Percentiles rank a stretch among this genome's conserved stretches.
These are phyloP conservation scores for Orientallactaga sibirica DNA, from an alignment of 2,797 vertebrate genomes.

Conservation along the genomic window DNA sequence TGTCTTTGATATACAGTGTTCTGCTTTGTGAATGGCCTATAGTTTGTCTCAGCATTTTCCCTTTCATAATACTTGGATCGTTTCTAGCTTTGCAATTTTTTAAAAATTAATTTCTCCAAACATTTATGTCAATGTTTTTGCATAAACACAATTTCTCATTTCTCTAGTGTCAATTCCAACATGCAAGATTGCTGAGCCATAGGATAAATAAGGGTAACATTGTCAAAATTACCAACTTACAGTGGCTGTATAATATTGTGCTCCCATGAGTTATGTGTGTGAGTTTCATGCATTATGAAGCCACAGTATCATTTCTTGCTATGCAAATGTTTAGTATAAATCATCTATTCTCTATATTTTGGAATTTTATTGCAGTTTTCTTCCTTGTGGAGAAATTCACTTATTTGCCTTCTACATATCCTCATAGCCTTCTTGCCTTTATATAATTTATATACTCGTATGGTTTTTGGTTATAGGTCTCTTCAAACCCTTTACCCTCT, in stretches of 20 bases:
- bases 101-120: not conserved
- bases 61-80: not conserved
- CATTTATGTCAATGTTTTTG: not conserved
- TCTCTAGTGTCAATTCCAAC: not conserved
- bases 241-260: not conserved
- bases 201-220: not conserved
- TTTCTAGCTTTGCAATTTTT: not conserved
- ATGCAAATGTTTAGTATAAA: not conserved
- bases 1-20: not conserved
- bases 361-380: not conserved
- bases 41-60: not conserved
- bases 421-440: not conserved
- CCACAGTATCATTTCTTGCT: not conserved
- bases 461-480: not conserved
- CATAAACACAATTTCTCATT: not conserved
- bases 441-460: accelerated
- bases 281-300: not conserved
- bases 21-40: not conserved
- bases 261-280: not conserved
- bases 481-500: not conserved
- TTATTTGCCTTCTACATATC: not conserved
- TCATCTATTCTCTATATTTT: not conserved
- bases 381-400: not conserved
- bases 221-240: not conserved
- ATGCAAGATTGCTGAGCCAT: not conserved